These are phyloP conservation scores for Barypeithes pellucidus DNA, from an alignment of 2,888 invertebrate genomes.

Conservation along the genomic window DNA sequence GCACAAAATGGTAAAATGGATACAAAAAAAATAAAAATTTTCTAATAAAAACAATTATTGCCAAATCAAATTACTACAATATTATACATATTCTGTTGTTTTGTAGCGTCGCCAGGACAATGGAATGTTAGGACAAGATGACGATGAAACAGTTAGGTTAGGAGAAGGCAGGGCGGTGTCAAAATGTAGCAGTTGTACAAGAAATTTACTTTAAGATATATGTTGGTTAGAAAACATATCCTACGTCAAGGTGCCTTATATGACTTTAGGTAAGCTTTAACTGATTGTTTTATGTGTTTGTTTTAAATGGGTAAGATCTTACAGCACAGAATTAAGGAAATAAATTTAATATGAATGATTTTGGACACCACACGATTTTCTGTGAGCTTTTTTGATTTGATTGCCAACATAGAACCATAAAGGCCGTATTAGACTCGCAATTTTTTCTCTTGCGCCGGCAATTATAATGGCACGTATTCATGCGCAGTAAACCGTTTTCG, in stretches of 20 bases:
- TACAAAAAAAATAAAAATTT: too few relatives aligned
- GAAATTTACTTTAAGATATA: constrained; percentile 58
- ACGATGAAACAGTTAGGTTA: constrained; percentile 78
- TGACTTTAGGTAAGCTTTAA: constrained; percentile 39
- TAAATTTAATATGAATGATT: background rate
- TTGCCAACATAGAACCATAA: too few relatives aligned
- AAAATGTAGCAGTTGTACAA: constrained; percentile 79
- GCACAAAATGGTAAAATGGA: too few relatives aligned
- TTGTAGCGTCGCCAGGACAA: constrained; percentile 84
- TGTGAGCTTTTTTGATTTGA: too few relatives aligned
- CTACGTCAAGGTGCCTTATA: constrained; percentile 41
- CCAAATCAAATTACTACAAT: too few relatives aligned
- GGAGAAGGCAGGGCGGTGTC: constrained; percentile 81
- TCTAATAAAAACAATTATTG: too few relatives aligned
- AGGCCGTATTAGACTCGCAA: too few relatives aligned
- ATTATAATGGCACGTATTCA: too few relatives aligned
- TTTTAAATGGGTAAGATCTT: constrained; percentile 11
- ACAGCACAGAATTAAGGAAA: background rate
- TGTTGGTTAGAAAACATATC: constrained; percentile 21
- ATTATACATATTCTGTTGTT: too few relatives aligned
- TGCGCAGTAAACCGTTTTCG: too few relatives aligned
- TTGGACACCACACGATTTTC: too few relatives aligned
- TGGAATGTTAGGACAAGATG: constrained; percentile 76
- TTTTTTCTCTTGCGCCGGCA: too few relatives aligned
- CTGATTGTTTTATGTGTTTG: background rate